Base-by-base conservation (phyloP, 2,113 vertebrate genomes). In the Carassius gibelio region DNA sequence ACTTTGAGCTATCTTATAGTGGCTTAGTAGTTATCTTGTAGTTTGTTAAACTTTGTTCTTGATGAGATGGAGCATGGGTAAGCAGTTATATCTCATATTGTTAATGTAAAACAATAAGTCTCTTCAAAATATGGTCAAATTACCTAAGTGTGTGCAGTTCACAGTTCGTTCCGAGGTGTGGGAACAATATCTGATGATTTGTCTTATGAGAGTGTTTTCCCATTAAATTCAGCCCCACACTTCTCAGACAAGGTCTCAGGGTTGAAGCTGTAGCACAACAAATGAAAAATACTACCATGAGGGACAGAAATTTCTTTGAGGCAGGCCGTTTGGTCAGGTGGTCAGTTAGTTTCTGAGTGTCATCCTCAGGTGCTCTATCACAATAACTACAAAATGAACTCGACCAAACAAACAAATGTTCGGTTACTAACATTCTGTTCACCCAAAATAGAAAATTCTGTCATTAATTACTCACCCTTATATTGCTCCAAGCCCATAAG, bases 141-240 rank as follows among this genome's bases (percentile, higher is more conserved):
- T 72, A 68, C 21, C 0, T 62, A 42, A n/a, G 55, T 59, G 21
- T 26, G 52, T 57, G 21, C 34, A 71, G 10, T 78, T 17, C 14
- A 6, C 48, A 76, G 48, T 30, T 68, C n/a, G 4, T 75, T 48
- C 66, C 59, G 62, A 61, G 45, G 42, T 83, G 77, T 84, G 84
- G 48, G 86, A 87, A 85, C 21, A 6, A 59, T 82, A 83, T 87
- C 85, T 85, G 68, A 81, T 83, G 59, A 83, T 85, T 48, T 80
- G 83, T 85, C 80, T 57, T 81, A 45, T 83, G 82, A 89, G 85
- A 30, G 45, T 55, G 59, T 50, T 66, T 87, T 78, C 55, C 5
- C 8, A 21, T 8, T 59, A 9, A 52, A 75, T 79, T 82, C 50
- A 69, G 71, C 75, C 34, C 36, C 50, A 82, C 42, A 55, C 30